Percentiles rank a stretch among this genome's conserved stretches.
Evolutionary conservation across 1,140 invertebrate genomes (phyloP).

Genomic region (Drosophila burlai): DNA sequence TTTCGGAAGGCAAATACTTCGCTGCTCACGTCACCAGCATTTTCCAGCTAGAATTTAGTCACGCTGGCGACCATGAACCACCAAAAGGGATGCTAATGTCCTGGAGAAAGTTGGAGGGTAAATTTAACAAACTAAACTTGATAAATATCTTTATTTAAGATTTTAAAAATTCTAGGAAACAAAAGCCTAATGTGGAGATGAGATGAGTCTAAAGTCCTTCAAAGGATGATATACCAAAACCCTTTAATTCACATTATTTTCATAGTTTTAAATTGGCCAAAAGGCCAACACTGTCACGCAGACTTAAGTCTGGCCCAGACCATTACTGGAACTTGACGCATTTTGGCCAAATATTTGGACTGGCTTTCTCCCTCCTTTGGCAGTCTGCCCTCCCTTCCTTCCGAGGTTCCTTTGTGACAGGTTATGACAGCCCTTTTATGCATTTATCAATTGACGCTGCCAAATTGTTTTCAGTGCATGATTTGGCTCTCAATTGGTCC

Average conservation of each 20-base stretch:
- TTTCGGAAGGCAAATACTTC: no score
- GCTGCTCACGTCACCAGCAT: no score
- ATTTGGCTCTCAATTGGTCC: slow-evolving; percentile 56
- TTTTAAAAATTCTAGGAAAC: no score
- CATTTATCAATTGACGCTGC: slow-evolving; percentile 58
- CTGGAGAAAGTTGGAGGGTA: not conserved
- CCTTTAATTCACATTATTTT: no score
- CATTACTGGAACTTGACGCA: slow-evolving; percentile 61
- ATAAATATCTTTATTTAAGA: no score
- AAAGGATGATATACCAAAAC: not conserved
- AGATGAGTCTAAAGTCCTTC: not conserved
- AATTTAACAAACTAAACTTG: not conserved
- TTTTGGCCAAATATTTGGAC: slow-evolving; percentile 78
- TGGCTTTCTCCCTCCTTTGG: slow-evolving; percentile 36
- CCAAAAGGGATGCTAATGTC: slow-evolving; percentile 16
- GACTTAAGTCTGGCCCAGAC: slow-evolving; percentile 30
- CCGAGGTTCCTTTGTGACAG: not conserved
- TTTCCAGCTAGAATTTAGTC: slow-evolving; percentile 15
- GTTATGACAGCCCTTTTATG: slow-evolving; percentile 52
- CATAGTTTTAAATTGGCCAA: not conserved
- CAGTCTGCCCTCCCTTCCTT: not conserved
- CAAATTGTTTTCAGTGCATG: slow-evolving; percentile 70
- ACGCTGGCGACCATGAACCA: slow-evolving; percentile 5
- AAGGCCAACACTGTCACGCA: slow-evolving; percentile 24
- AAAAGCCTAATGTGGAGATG: not conserved